These are phyloP conservation scores for Drosophila azteca DNA, from an alignment of 1,140 invertebrate species.

Conservation along the genomic window DNA sequence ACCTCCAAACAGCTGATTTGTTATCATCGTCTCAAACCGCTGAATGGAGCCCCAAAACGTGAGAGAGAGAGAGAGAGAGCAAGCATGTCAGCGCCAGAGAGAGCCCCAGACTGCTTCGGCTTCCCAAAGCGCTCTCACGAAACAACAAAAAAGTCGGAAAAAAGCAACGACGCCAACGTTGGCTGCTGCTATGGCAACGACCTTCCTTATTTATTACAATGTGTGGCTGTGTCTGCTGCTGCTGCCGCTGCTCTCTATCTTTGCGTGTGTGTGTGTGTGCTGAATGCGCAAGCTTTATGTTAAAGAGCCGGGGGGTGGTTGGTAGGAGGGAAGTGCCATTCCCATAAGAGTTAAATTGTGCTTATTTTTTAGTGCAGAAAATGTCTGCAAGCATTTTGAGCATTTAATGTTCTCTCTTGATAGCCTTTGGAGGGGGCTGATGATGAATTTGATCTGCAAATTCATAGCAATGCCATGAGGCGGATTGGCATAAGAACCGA, in stretches of 20 bases:
- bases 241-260: conserved; percentile 20
- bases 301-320: background rate
- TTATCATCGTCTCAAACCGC: conserved; percentile 58
- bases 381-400: no score
- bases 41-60: conserved; percentile 51
- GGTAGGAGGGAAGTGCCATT: background rate
- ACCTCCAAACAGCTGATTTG: conserved; percentile 78
- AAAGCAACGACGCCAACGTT: conserved; percentile 53
- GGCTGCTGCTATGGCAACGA: conserved; percentile 82
- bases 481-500: no score
- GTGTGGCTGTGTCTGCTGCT: conserved; percentile 60
- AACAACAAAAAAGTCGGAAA: conserved; percentile 42
- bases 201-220: conserved; percentile 83
- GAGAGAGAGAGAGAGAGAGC: conserved; percentile 31
- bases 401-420: no score
- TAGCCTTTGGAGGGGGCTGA: no score
- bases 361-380: conserved; percentile 32
- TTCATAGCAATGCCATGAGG: no score
- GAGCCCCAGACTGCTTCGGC: conserved; percentile 11
- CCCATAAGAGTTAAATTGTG: conserved; percentile 19
- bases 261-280: conserved; percentile 32
- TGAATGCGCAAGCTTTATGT: conserved; percentile 53
- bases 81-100: conserved; percentile 12
- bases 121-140: conserved; percentile 24
- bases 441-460: no score